phyloP scores from a whole-genome alignment of 2,113 vertebrate genomes.

The Arvicanthis niloticus region DNA sequence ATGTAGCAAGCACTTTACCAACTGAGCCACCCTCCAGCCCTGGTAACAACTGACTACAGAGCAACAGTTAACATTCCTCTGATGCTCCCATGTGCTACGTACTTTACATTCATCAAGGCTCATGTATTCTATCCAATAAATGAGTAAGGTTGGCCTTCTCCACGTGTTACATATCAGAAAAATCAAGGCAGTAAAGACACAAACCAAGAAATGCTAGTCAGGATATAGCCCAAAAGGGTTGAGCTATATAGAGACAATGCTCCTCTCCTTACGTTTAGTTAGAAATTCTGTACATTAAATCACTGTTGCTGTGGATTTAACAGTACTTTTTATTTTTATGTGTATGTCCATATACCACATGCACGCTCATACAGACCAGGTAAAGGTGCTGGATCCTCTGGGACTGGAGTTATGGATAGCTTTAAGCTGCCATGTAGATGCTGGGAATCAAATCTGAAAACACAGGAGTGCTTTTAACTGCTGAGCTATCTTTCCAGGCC shows the following conservation, averaged over 20 bases:
- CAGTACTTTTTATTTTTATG: background rate
- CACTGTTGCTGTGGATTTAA: background rate
- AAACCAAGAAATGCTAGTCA: background rate
- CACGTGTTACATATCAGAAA: background rate
- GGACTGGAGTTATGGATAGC: too few species aligned
- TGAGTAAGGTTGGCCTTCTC: background rate
- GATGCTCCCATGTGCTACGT: background rate
- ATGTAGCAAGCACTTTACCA: background rate
- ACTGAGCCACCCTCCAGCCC: background rate
- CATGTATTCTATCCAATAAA: background rate
- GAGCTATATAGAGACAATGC: background rate
- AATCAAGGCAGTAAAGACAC: background rate
- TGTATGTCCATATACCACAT: background rate
- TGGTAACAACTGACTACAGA: background rate
- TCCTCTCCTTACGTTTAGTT: background rate
- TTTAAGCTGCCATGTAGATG: too few species aligned
- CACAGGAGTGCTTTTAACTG: too few species aligned
- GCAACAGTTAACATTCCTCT: background rate
- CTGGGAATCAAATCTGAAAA: too few species aligned
- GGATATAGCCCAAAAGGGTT: background rate
- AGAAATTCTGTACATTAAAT: slow-evolving; percentile 4
- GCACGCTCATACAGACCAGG: background rate
- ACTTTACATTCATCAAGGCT: background rate
- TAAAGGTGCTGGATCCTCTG: too few species aligned
- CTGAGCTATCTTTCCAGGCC: background rate